Evolutionary conservation across 2,113 vertebrate species (phyloP), one percentile per base, ranked within the genome.

Genomic region (Eudyptes chrysolophus): DNA sequence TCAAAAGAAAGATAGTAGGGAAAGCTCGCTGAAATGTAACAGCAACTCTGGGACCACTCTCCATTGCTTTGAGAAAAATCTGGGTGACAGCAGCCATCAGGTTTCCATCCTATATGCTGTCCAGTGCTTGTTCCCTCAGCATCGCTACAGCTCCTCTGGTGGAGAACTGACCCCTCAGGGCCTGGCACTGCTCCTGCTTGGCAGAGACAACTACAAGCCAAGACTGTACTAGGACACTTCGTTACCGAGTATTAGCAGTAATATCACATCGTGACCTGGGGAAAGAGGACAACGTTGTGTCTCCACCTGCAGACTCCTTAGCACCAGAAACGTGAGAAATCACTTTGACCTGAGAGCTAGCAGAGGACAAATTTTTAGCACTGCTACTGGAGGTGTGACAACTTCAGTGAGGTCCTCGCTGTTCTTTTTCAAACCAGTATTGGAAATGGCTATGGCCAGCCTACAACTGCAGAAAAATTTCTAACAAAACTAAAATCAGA

Each of bases 181-280:
- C 51, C 38, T 0, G 1, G 49, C 32, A 9, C n/a, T 16, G 49
- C 36, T 32, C 1, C 0, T 25, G 42, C 24, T 78, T 13, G 21
- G 60, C 84, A 79, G 36, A 62, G 65, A 15, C 52, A 61, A 9
- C 82, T 18, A 4, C 25, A 20, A 44, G 74, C 10, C 51, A 22
- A 34, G 27, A 15, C 48, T 22, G 15, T 52, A 13, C 25, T 9
- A 27, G 61, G 32, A 49, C 58, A 21, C 36, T 34, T 6, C 32
- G 27, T 34, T 27, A 25, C 16, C 2, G 4, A 46, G 7, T 10
- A 18, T 9, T 48, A 84, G 84, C 58, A 55, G 27, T 4, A 34
- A 42, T 20, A 13, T 2, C n/a, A 36, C 46, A 11, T 20, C 0
- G 1, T 17, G 84, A 16, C 26, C 30, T 16, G 38, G 22, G 29